phyloP scores from a whole-genome alignment of 2,113 vertebrate genomes.

The Corythornis vintsioides region DNA sequence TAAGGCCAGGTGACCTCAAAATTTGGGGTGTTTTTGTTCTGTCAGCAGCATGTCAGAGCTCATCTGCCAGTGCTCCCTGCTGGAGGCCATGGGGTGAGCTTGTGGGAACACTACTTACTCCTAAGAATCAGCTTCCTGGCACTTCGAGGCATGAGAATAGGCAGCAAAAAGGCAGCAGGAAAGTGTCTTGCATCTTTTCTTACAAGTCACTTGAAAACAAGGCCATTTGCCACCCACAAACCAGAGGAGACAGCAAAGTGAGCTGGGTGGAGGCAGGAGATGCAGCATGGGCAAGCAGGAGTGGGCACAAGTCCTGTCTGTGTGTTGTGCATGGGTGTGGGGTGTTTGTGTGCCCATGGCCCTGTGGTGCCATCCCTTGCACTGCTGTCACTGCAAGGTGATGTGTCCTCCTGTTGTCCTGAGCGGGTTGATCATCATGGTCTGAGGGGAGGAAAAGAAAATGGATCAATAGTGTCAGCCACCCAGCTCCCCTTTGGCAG shows the following conservation, averaged over 20 bases:
- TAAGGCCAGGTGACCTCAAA: neutral
- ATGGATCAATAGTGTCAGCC: neutral
- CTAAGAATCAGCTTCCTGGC: neutral
- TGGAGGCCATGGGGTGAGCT: neutral
- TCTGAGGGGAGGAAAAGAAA: neutral
- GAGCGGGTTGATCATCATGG: fast-evolving
- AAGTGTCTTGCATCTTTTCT: neutral
- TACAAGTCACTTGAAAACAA: neutral
- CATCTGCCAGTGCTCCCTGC: neutral
- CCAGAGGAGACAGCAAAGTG: neutral
- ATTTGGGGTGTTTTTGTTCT: neutral
- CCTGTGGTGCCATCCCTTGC: neutral
- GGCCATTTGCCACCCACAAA: neutral
- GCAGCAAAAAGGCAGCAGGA: fast-evolving
- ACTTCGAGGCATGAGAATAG: neutral
- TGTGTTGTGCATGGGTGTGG: fast-evolving
- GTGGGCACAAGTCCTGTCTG: neutral
- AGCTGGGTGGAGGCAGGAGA: too few species aligned
- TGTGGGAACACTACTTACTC: neutral
- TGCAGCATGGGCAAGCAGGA: neutral
- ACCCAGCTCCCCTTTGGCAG: neutral
- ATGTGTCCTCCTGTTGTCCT: neutral
- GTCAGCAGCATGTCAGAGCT: neutral
- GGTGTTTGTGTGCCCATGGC: neutral
- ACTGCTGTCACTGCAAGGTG: neutral